Evolutionary conservation across 2,888 invertebrate species (phyloP).

Genomic region (Pteria penguin): DNA sequence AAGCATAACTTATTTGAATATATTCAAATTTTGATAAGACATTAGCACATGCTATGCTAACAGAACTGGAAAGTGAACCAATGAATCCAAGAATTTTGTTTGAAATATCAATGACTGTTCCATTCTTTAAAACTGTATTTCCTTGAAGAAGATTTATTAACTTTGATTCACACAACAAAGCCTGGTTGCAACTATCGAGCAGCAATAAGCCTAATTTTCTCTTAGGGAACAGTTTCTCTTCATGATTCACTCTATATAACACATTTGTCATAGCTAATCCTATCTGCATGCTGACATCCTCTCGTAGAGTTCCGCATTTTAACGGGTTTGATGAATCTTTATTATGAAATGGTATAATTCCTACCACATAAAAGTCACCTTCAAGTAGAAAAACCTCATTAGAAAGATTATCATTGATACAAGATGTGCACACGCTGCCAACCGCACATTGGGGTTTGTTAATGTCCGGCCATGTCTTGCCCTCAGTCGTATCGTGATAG

Average conservation of each 20-base stretch:
- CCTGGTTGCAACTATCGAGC: constrained; percentile 52
- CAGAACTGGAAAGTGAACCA: constrained; percentile 40
- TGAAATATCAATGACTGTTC: constrained; percentile 17
- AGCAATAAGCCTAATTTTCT: constrained; percentile 44
- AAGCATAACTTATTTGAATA: constrained; percentile 45
- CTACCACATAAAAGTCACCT: constrained; percentile 52
- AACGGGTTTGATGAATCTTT: constrained; percentile 11
- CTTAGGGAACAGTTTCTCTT: constrained; percentile 22
- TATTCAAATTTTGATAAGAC: constrained; percentile 32
- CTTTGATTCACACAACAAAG: constrained; percentile 38
- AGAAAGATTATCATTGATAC: constrained; percentile 21
- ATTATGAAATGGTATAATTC: constrained; percentile 45
- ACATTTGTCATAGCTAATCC: constrained; percentile 48
- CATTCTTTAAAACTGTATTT: not conserved
- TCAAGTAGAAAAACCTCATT: constrained; percentile 31
- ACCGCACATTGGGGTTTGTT: constrained; percentile 22
- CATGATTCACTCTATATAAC: constrained; percentile 27
- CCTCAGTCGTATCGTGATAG: not conserved
- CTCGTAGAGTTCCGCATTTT: constrained; percentile 41
- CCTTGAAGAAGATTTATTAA: constrained; percentile 35
- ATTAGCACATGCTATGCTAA: constrained; percentile 43
- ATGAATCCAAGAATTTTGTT: constrained; percentile 48
- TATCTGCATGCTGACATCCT: constrained; percentile 33
- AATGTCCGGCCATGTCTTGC: constrained; percentile 19
- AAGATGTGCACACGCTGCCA: constrained; percentile 33